phyloP scores from a whole-genome alignment of 30 jellyfish, hydroid and myxozoan species.

The Rhopilema esculentum region DNA sequence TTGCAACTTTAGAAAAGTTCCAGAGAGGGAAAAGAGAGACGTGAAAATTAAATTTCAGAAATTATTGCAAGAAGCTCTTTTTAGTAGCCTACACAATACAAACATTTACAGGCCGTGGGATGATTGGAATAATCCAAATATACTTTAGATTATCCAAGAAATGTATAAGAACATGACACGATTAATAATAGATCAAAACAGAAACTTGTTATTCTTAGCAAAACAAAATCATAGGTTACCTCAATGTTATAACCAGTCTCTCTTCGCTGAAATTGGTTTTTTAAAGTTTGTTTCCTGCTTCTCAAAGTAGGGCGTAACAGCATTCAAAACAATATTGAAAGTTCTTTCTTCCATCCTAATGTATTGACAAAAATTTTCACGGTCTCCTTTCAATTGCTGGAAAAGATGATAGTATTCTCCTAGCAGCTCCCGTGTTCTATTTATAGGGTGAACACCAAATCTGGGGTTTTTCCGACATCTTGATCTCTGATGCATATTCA shows the following conservation, averaged over 20 bases:
- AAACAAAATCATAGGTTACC: constrained; percentile 3
- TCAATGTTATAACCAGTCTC: constrained; percentile 18
- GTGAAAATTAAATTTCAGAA: constrained; percentile 1
- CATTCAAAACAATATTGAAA: constrained; percentile 1
- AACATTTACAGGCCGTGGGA: constrained; percentile 26
- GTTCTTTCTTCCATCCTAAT: constrained; percentile 16
- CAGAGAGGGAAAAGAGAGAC: not conserved
- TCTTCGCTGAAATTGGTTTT: constrained; percentile 26
- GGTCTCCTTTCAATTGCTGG: constrained; percentile 19
- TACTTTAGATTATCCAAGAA: too few relatives aligned
- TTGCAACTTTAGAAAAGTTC: constrained; percentile 16
- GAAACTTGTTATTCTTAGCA: not conserved
- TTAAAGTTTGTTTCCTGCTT: constrained; percentile 6
- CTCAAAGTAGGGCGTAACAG: constrained; percentile 12
- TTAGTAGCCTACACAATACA: not conserved
- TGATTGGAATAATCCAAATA: not conserved
- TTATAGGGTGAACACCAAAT: constrained; percentile 14
- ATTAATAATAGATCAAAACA: not conserved
- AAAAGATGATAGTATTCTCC: constrained; percentile 19
- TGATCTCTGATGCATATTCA: not conserved
- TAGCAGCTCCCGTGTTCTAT: not conserved
- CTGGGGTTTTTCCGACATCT: not conserved
- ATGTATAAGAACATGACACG: not conserved
- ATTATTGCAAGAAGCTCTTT: constrained; percentile 16
- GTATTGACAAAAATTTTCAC: constrained; percentile 3